These are phyloP conservation scores for Passer montanus DNA, from an alignment of 2,113 vertebrate species.

Conservation along the genomic window DNA sequence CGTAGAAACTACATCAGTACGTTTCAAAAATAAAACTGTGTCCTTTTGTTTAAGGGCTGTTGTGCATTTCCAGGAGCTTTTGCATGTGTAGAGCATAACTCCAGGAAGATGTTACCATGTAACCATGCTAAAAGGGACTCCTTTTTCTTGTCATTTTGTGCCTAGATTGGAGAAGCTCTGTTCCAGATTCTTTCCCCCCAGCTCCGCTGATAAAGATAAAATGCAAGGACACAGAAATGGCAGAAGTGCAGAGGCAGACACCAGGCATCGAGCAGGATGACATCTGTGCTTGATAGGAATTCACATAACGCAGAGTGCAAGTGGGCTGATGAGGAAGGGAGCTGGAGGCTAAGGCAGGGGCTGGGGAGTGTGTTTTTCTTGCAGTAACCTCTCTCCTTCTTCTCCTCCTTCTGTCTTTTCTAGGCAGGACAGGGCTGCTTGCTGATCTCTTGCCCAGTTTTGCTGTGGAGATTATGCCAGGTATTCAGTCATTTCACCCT, in stretches of 20 bases:
- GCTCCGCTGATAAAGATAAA: neutral
- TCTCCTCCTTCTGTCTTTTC: constrained; percentile 82
- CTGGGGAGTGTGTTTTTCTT: constrained; percentile 57
- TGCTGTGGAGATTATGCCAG: constrained; percentile 99
- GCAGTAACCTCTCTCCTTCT: constrained; percentile 77
- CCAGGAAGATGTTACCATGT: neutral
- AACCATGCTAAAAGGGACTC: neutral
- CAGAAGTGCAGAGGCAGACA: constrained; percentile 3
- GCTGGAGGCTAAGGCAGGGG: neutral
- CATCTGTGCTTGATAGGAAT: neutral
- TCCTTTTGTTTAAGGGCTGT: neutral
- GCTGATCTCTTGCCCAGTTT: constrained; percentile 98
- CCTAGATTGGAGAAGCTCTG: neutral
- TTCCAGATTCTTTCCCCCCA: neutral
- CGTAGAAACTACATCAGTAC: neutral
- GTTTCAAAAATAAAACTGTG: neutral
- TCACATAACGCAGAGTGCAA: neutral
- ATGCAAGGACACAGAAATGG: constrained; percentile 22
- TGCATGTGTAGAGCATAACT: neutral
- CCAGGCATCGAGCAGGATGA: neutral
- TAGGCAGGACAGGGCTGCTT: constrained; percentile 96
- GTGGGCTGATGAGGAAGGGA: neutral
- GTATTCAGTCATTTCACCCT: constrained; percentile 82
- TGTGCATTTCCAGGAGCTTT: neutral
- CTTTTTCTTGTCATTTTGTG: neutral